Conservation (phyloP, 2,113 vertebrate species). For the Ahaetulla prasina region DNA sequence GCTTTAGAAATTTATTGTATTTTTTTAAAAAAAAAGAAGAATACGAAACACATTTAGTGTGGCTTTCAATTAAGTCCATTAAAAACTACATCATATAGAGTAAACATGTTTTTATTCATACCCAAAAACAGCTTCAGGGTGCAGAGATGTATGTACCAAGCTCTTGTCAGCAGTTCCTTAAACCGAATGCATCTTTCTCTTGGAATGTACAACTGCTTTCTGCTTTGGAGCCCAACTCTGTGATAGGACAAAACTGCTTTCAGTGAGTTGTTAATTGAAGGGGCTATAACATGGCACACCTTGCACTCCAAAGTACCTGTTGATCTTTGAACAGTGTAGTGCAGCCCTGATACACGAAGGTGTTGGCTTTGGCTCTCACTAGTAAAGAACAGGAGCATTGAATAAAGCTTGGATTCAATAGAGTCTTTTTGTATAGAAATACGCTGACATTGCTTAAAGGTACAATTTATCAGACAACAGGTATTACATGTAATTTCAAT, state of each 20-base stretch:
- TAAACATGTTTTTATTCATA: neutral
- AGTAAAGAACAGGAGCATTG: constrained; percentile 25
- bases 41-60: neutral
- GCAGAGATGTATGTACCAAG: neutral
- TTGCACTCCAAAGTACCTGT: neutral
- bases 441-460: constrained; percentile 9
- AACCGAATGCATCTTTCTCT: neutral
- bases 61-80: neutral
- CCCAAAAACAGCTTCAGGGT: neutral
- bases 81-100: constrained; percentile 9
- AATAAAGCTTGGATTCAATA: constrained; percentile 13
- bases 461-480: neutral
- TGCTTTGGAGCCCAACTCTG: neutral
- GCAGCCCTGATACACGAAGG: neutral
- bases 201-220: neutral
- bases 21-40: neutral
- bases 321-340: neutral
- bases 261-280: neutral
- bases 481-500: neutral
- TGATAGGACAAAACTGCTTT: neutral
- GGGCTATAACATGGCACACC: neutral
- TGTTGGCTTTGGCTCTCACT: neutral
- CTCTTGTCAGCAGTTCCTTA: neutral
- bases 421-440: constrained; percentile 19
- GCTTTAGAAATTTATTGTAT: neutral